These are phyloP conservation scores for Sigmodon hispidus DNA, from an alignment of 2,113 vertebrate genomes.

Conservation along the genomic window DNA sequence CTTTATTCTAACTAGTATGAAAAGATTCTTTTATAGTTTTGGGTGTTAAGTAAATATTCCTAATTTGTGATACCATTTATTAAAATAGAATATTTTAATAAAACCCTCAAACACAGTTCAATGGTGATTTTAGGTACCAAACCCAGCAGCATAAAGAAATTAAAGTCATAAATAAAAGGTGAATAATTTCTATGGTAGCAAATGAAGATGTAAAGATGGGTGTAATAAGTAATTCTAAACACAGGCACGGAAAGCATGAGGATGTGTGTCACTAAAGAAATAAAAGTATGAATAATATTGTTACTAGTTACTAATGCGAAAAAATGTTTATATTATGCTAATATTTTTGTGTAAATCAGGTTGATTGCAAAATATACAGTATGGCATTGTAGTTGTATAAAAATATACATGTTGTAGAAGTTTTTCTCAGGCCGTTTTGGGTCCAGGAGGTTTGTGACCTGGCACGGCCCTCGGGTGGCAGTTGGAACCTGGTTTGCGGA, in stretches of 20 bases:
- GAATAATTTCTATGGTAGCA: conserved; percentile 6
- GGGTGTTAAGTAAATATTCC: conserved; percentile 13
- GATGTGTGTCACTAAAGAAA: neutral
- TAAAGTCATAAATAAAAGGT: neutral
- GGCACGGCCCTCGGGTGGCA: too few relatives aligned
- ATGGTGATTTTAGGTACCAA: conserved; percentile 12
- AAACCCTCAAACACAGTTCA: neutral
- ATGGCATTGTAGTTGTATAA: neutral
- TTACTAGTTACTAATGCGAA: conserved; percentile 16
- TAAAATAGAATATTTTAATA: conserved; percentile 45
- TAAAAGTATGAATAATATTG: neutral
- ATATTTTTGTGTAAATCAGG: neutral
- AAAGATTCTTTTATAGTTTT: conserved; percentile 29
- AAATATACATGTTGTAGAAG: too few relatives aligned
- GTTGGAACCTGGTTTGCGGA: too few relatives aligned
- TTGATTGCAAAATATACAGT: neutral
- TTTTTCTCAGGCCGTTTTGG: too few relatives aligned
- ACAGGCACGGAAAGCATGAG: neutral
- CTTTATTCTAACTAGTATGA: conserved; percentile 13
- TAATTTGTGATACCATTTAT: conserved; percentile 30
- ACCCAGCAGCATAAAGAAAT: neutral
- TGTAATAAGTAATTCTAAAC: conserved; percentile 43
- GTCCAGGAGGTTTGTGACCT: too few relatives aligned
- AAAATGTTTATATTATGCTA: conserved; percentile 21
- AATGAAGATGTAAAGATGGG: conserved; percentile 26